Evolutionary conservation across 2,888 invertebrate genomes (phyloP).

Genomic region (Trachelus stipa): DNA sequence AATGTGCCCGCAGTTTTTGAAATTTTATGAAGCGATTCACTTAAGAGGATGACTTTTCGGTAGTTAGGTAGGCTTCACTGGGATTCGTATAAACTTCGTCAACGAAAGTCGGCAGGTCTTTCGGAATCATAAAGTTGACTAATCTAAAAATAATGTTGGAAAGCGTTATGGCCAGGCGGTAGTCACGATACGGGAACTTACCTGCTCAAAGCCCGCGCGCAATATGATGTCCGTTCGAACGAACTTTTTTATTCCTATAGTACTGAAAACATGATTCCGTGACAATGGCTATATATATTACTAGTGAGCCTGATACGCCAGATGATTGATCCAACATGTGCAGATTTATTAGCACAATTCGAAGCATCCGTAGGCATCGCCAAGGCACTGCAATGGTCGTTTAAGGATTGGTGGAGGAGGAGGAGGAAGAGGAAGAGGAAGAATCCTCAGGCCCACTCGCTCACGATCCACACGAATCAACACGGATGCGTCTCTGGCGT

Average conservation of each 20-base stretch:
- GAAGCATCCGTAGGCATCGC: neutral
- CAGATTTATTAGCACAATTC: neutral
- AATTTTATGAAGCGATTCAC: neutral
- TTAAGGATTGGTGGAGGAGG: neutral
- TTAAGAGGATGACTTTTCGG: neutral
- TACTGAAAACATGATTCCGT: too few relatives aligned
- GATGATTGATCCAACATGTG: neutral
- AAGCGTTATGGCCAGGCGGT: neutral
- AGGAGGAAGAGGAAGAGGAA: neutral
- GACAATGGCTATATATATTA: neutral
- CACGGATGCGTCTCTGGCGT: neutral
- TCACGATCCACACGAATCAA: neutral
- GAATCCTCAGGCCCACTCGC: neutral
- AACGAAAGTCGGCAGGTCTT: neutral
- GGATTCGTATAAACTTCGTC: neutral
- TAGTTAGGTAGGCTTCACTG: neutral
- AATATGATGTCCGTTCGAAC: neutral
- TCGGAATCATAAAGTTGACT: neutral
- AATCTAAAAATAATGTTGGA: neutral
- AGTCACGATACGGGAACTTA: neutral
- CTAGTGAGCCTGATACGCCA: neutral
- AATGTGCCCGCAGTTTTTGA: neutral
- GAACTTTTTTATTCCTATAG: neutral
- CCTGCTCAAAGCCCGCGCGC: neutral
- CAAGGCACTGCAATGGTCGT: neutral